Conservation (phyloP, 2,888 invertebrate species). For the Calameuta filiformis region DNA sequence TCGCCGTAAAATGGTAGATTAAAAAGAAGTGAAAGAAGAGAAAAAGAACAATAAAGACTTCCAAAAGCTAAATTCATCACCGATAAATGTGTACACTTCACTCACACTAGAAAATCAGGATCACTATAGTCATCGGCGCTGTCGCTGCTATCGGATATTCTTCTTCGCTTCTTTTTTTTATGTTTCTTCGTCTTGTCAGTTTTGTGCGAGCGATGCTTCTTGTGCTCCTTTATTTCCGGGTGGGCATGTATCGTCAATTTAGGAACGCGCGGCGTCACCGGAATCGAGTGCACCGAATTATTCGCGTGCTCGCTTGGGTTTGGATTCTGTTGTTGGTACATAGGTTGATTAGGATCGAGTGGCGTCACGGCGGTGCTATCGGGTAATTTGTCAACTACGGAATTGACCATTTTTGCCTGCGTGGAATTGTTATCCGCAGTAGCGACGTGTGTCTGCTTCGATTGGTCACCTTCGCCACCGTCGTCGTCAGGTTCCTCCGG, state of each 20-base stretch:
- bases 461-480: constrained; percentile 1
- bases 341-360: background rate
- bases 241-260: constrained; percentile 61
- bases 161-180: constrained; percentile 63
- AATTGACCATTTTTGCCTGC: background rate
- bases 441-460: background rate
- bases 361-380: background rate
- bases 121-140: constrained; percentile 77
- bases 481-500: constrained; percentile 83
- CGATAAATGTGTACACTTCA: constrained; percentile 31
- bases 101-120: constrained; percentile 66
- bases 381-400: constrained; percentile 3
- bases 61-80: constrained; percentile 24
- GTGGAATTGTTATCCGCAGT: background rate
- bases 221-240: constrained; percentile 55
- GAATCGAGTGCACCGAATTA: constrained; percentile 43
- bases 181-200: constrained; percentile 60
- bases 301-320: constrained; percentile 46
- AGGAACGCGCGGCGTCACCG: constrained; percentile 54
- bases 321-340: constrained; percentile 26
- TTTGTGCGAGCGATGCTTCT: constrained; percentile 62
- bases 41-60: background rate
- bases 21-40: background rate
- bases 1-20: background rate
- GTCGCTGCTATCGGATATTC: constrained; percentile 67